Base-by-base conservation (phyloP, 2,113 vertebrate genomes). In the Ovibos moschatus region DNA sequence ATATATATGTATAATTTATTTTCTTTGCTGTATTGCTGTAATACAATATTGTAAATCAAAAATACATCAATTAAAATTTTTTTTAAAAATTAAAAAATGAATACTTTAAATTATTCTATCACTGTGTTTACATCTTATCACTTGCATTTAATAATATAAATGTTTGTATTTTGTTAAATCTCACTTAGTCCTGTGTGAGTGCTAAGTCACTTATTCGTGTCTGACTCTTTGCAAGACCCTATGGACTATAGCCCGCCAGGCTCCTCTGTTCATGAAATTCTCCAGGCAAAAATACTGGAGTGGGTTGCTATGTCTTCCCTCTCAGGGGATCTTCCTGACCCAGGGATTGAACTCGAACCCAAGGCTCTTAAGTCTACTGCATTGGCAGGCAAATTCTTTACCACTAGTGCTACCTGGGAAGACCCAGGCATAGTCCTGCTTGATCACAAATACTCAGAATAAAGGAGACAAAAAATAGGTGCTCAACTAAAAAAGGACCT, bases 101-200 rank as follows among this genome's bases (percentile, higher is more conserved):
- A 50, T 60, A 95, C 10, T 57, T 88, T 57, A 96, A 87, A 76
- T 55, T 64, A 93, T 83, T 90, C 58, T 85, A 30, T 88, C 36
- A 95, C 25, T 94, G 19, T 55, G 12, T 60, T 50, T 95, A 82
- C 9, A 95, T 86, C 16, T 94, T 88, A 95, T 40, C 8, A 55
- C 8, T 83, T 91, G 4, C 74, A 97, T 76, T 83, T 87, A 84
- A 92, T 81, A 88, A 27, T 43, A 28, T 50, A 40, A 76, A 5
- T 90, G 57, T 67, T 40, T 81, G 85, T 97, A 92, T 87, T 96
- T 25, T 81, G 89, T 81, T 58, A 92, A 88, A 84, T 89, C 2
- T 92, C 23, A 28, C 11, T 79, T 67, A 57, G 43, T 64, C 6
- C 1, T 93, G 76, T 74, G 67, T 74, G n/a, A 40, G n/a, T 23